Evolutionary conservation across 2,797 vertebrate genomes (phyloP).

Genomic region (Poeciliopsis infans): DNA sequence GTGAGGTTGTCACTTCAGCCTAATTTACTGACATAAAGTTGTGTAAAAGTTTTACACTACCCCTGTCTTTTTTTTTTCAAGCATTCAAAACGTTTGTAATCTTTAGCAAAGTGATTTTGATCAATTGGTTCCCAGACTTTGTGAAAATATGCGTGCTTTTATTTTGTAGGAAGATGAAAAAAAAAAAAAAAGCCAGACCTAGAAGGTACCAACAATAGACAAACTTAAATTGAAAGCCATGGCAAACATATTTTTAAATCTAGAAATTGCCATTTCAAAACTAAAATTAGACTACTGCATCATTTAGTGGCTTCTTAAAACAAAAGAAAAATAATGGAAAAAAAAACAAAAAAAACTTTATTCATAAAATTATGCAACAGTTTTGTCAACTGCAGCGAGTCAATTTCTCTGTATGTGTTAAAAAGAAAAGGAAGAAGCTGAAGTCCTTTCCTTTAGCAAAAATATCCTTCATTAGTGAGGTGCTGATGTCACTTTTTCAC

Average conservation of each 20-base stretch:
- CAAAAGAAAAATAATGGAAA: neutral
- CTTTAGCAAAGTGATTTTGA: neutral
- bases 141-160: no score
- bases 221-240: no score
- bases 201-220: no score
- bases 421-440: neutral
- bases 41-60: neutral
- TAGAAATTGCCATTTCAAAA: neutral
- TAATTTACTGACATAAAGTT: neutral
- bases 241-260: neutral
- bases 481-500: constrained; percentile 4
- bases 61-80: neutral
- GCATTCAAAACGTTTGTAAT: neutral
- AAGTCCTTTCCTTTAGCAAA: neutral
- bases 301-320: neutral
- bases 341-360: neutral
- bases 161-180: no score
- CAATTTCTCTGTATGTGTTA: neutral
- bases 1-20: neutral
- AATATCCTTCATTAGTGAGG: constrained; percentile 3
- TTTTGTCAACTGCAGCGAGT: neutral
- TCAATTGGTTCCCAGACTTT: neutral
- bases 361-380: neutral
- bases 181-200: no score
- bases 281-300: neutral